Base-by-base conservation (phyloP, 2,888 invertebrate genomes). In the Pristionchus maxplancki region DNA sequence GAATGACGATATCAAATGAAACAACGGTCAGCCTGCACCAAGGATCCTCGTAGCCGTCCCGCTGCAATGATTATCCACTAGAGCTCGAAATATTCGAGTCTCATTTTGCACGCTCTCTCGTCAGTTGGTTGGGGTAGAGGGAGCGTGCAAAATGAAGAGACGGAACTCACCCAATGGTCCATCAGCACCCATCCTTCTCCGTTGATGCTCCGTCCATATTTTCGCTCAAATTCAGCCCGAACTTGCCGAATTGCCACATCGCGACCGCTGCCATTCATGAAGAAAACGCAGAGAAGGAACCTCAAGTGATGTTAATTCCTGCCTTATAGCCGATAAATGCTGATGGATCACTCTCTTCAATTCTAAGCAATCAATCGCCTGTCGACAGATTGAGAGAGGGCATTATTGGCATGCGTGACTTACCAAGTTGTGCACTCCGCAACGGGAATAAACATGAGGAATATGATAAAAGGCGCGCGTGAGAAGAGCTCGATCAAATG, bases 111-210 rank as follows among this genome's bases (percentile, higher is more conserved):
- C n/a, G n/a, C n/a, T n/a, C n/a, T n/a, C n/a, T n/a, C n/a, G n/a
- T n/a, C n/a, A n/a, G n/a, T n/a, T n/a, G n/a, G n/a, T n/a, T n/a
- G n/a, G n/a, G n/a, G n/a, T n/a, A n/a, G n/a, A n/a, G n/a, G n/a
- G n/a, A n/a, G n/a, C n/a, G n/a, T n/a, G n/a, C n/a, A n/a, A n/a
- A n/a, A n/a, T n/a, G n/a, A n/a, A n/a, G n/a, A n/a, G n/a, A n/a
- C n/a, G n/a, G n/a, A n/a, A n/a, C 58, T 11, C 64, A 64, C 64
- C 64, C 64, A 64, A 64, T 58, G 58, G 24, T 64, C 64, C 64
- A 64, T 64, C 8, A 64, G 11, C 11, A 64, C 31, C 64, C 64
- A 64, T 34, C 34, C 64, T 34, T 31, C 31, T 15, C 20, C 4
- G 20, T 13, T 31, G 11, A 31, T 64, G 31, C 4, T 34, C 31